Conservation (phyloP, 2,888 invertebrate genomes). For the Iphiclides podalirius region DNA sequence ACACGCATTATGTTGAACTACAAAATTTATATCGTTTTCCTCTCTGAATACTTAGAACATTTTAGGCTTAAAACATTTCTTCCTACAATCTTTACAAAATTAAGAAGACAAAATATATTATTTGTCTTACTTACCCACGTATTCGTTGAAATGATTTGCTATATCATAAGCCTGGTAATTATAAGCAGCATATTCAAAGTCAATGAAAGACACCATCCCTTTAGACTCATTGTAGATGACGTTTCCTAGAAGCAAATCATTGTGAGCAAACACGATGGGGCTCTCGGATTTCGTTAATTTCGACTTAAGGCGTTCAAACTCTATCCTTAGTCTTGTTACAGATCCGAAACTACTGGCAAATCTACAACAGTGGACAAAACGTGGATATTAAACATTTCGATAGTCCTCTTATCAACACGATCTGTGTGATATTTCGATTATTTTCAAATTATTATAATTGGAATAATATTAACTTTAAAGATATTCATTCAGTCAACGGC, state of each 20-base stretch:
- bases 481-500: too few relatives aligned
- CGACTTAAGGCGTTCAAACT: constrained; percentile 83
- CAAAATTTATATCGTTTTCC: too few relatives aligned
- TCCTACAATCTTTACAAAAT: too few relatives aligned
- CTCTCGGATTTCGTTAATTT: constrained; percentile 82
- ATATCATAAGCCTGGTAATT: constrained; percentile 98
- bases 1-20: too few relatives aligned
- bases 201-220: constrained; percentile 92
- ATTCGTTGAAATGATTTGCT: constrained; percentile 98
- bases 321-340: constrained; percentile 83
- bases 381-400: constrained; percentile 16
- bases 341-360: constrained; percentile 84
- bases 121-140: constrained; percentile 91
- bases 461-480: too few relatives aligned
- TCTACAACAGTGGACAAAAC: constrained; percentile 72
- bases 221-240: constrained; percentile 89
- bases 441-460: too few relatives aligned
- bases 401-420: too few relatives aligned
- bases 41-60: too few relatives aligned
- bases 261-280: constrained; percentile 96
- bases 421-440: too few relatives aligned
- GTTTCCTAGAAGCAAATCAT: constrained; percentile 97
- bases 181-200: constrained; percentile 96
- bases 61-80: too few relatives aligned
- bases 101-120: too few relatives aligned